Conservation (phyloP, 2,888 invertebrate species). For the Netelia inedita region DNA sequence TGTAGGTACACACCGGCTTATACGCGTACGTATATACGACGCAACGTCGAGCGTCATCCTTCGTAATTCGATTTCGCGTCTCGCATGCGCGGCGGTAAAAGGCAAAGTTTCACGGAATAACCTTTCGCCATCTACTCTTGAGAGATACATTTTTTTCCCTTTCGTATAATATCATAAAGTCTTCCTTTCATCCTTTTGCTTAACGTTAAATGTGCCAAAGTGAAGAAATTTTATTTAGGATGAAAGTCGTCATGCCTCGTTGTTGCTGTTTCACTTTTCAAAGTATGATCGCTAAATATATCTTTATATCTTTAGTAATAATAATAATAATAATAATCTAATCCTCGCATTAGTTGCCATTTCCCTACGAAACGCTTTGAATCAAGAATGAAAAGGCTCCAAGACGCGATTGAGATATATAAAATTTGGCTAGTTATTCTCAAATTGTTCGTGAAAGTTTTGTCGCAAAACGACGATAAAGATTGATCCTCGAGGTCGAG, state of each 20-base stretch:
- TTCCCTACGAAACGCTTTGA: too few relatives aligned
- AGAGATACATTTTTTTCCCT: constrained; percentile 36
- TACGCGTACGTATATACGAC: background rate
- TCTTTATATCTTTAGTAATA: too few relatives aligned
- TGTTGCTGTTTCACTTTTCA: background rate
- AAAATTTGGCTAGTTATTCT: background rate
- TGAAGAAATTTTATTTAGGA: background rate
- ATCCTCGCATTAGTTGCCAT: too few relatives aligned
- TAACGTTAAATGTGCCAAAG: background rate
- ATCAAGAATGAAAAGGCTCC: background rate
- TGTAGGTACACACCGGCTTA: constrained; percentile 6
- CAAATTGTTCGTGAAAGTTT: background rate
- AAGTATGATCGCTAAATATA: background rate
- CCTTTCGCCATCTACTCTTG: constrained; percentile 29
- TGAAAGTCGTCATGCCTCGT: background rate
- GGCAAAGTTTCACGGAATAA: constrained; percentile 44
- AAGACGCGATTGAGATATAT: background rate
- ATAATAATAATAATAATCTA: too few relatives aligned
- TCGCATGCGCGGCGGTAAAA: constrained; percentile 41
- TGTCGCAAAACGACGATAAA: background rate
- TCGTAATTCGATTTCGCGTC: constrained; percentile 50
- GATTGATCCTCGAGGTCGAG: background rate
- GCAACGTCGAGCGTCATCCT: constrained; percentile 31
- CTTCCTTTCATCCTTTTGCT: background rate
- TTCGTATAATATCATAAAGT: constrained; percentile 3